Evolutionary conservation across 2,113 vertebrate genomes (phyloP).

Genomic region (Mastomys coucha): DNA sequence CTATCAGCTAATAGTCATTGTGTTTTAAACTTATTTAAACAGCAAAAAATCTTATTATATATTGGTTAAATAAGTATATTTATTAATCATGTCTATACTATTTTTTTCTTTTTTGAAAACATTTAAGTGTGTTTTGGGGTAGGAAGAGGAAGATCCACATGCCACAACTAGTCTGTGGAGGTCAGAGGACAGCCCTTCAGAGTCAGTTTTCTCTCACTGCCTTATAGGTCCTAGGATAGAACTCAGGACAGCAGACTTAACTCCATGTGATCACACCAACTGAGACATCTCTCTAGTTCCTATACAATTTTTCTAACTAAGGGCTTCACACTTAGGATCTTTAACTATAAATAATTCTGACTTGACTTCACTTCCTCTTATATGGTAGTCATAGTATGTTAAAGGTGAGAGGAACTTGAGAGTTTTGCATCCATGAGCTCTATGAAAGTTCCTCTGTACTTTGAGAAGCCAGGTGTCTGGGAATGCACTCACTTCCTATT

Average conservation of each 20-base stretch:
- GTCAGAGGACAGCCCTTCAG: neutral
- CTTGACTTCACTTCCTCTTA: slow-evolving; percentile 40
- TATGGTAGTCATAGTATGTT: neutral
- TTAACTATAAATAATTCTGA: slow-evolving; percentile 6
- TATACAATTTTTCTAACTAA: slow-evolving; percentile 31
- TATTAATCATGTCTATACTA: slow-evolving; percentile 42
- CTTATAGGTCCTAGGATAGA: neutral
- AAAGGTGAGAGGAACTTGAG: neutral
- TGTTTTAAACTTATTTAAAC: slow-evolving; percentile 7
- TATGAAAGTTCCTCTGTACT: neutral
- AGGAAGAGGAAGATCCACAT: neutral
- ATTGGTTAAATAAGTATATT: neutral
- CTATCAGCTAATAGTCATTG: neutral
- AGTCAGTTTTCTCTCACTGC: neutral
- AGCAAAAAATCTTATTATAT: neutral
- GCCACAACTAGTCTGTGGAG: neutral
- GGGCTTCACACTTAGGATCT: slow-evolving; percentile 21
- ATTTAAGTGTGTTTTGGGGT: neutral
- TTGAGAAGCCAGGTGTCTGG: neutral
- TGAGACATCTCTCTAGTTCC: neutral
- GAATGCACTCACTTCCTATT: neutral
- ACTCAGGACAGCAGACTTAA: neutral
- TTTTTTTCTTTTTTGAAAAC: neutral
- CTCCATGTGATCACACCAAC: accelerated
- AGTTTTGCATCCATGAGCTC: slow-evolving; percentile 5